Evolutionary conservation across 2,797 vertebrate species (phyloP), one percentile per base, ranked within the genome.

Genomic region (Arrhamphus sclerolepis): DNA sequence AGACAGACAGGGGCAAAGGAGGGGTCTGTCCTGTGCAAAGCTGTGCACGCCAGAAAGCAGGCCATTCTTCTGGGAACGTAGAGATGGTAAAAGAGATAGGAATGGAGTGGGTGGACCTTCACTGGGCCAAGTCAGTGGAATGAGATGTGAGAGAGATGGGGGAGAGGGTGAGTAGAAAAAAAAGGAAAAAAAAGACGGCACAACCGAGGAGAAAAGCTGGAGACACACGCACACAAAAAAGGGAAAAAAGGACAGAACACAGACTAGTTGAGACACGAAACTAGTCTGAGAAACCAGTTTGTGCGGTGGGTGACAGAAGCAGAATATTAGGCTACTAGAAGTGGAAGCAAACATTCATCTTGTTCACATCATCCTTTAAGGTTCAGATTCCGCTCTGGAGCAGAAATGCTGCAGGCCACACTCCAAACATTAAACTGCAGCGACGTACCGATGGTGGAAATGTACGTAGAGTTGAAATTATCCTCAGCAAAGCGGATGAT

Each of bases 401-500:
- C 39, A 59, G 48, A 62, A 46, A 62, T 54, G 40, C 46, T 38
- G 38, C 19, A 39, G 31, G 28, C 29, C 10, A 4, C 29, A 31
- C 31, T 13, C 13, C 31, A 34, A 34, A 34, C 31, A 34, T 34
- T 9, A 13, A 34, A 34, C 31, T 34, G 31, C 31, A 34, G 13
- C 31, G 13, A 89, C 95, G 80, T 90, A 98, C 96, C 96, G 58
- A 98, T 98, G 76, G 97, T 98, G 66, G 96, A 98, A 81, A 98
- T 98, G 87, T 97, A 97, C 0, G 97, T 98, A 77, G 89, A 94
- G 90, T 95, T 96, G 92, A 98, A 98, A 83, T 95, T 95, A 87
- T 97, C 96, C 80, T 98, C 95, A 0, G 95, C 93, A 56, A 98
- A 97, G 48, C 97, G 94, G 62, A 98, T 96, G 88, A 98, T 95